phyloP scores from a whole-genome alignment of 2,113 vertebrate species.

The Barnardius zonarius region DNA sequence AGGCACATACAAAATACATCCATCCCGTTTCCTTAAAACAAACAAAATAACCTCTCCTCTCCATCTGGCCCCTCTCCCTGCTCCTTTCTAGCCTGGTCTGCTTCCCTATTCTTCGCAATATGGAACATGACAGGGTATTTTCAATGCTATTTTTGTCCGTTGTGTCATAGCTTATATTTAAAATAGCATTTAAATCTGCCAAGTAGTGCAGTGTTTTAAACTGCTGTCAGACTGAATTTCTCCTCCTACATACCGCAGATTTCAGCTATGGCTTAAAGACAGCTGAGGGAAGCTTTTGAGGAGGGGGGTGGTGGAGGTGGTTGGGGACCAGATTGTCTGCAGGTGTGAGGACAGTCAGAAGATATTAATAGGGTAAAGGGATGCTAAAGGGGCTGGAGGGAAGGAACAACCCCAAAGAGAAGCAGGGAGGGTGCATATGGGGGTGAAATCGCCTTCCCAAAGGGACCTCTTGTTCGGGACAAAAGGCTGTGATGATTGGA shows the following conservation, averaged over 20 bases:
- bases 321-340: constrained; percentile 62
- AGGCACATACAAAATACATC: constrained; percentile 31
- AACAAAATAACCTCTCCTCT: constrained; percentile 65
- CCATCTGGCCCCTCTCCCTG: constrained; percentile 57
- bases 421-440: not conserved
- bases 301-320: constrained; percentile 52
- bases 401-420: not conserved
- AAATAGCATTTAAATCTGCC: constrained; percentile 74
- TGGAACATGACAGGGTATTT: constrained; percentile 75
- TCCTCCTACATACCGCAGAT: constrained; percentile 70
- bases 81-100: constrained; percentile 66
- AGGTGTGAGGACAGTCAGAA: constrained; percentile 43
- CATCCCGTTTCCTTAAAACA: constrained; percentile 49
- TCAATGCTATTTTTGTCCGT: constrained; percentile 73
- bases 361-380: constrained; percentile 31
- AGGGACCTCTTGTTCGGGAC: not conserved
- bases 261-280: constrained; percentile 66
- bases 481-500: not conserved
- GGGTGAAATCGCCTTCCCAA: not conserved
- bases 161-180: constrained; percentile 74
- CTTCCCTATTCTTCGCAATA: constrained; percentile 67
- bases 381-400: not conserved
- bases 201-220: constrained; percentile 70
- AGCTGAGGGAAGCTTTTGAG: constrained; percentile 65
- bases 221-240: constrained; percentile 72